phyloP scores from a whole-genome alignment of 1,140 invertebrate species.

The Catajapyx aquilonaris region DNA sequence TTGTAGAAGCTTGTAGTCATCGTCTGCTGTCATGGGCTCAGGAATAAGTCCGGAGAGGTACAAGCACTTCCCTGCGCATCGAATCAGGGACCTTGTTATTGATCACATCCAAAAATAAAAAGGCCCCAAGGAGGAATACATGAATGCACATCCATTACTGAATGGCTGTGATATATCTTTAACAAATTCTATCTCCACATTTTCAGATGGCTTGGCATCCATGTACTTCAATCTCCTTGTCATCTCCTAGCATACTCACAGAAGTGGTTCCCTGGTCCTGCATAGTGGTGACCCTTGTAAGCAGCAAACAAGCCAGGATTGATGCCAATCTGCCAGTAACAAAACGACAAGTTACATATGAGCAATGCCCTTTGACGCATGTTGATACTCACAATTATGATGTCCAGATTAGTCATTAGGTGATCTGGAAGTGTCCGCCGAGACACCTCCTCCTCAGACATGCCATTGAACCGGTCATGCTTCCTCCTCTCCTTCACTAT shows the following conservation, averaged over 20 bases:
- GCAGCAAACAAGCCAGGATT: slow-evolving; percentile 93
- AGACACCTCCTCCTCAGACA: slow-evolving; percentile 88
- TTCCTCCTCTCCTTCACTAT: slow-evolving; percentile 77
- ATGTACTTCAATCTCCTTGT: not conserved
- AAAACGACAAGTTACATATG: slow-evolving; percentile 4
- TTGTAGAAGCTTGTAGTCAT: slow-evolving; percentile 80
- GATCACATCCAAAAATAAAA: not conserved
- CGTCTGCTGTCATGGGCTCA: slow-evolving; percentile 86
- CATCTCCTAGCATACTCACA: slow-evolving; percentile 36
- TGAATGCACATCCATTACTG: too few species aligned
- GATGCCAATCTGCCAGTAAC: slow-evolving; percentile 66
- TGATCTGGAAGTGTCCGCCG: slow-evolving; percentile 84
- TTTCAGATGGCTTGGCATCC: not conserved
- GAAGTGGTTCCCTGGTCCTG: slow-evolving; percentile 94
- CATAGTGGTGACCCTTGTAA: slow-evolving; percentile 95
- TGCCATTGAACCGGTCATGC: slow-evolving; percentile 89
- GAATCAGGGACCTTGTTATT: slow-evolving; percentile 2
- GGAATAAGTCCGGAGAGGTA: slow-evolving; percentile 82
- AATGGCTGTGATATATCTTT: too few species aligned
- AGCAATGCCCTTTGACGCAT: slow-evolving; percentile 10
- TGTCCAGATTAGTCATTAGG: slow-evolving; percentile 76
- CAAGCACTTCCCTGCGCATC: slow-evolving; percentile 69
- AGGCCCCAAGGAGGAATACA: too few species aligned
- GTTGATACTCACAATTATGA: slow-evolving; percentile 76
- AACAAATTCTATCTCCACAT: not conserved